Conservation (phyloP, 2,888 invertebrate species). For the Drosophila eohydei region DNA sequence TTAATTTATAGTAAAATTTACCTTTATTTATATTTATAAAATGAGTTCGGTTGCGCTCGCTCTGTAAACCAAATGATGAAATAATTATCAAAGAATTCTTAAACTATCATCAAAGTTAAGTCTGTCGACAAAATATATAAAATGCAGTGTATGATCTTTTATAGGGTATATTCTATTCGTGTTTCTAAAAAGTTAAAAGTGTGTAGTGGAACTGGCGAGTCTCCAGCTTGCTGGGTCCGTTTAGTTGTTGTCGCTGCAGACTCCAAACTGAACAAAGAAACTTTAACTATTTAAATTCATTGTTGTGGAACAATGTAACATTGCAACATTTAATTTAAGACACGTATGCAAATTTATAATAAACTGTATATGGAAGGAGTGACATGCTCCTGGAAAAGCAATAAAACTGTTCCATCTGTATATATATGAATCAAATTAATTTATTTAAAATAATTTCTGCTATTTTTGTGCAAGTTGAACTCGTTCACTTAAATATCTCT, state of each 20-base stretch:
- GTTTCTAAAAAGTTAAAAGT: too few relatives aligned
- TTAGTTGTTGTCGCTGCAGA: constrained; percentile 37
- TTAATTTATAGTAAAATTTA: not conserved
- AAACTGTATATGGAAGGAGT: not conserved
- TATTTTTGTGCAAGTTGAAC: too few relatives aligned
- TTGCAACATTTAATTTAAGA: constrained; percentile 36
- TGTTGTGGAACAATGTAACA: constrained; percentile 21
- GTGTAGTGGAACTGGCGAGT: constrained; percentile 49
- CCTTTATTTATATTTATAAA: too few relatives aligned
- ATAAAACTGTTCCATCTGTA: too few relatives aligned
- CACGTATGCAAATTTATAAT: constrained; percentile 6
- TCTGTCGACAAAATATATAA: not conserved
- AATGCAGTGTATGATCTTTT: not conserved
- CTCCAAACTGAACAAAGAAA: constrained; percentile 40
- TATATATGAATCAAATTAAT: not conserved
- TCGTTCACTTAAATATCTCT: not conserved
- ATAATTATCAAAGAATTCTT: not conserved
- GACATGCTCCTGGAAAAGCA: not conserved
- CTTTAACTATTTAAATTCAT: constrained; percentile 21
- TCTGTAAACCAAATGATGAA: too few relatives aligned
- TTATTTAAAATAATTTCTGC: not conserved
- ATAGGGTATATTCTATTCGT: constrained; percentile 28
- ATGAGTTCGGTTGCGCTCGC: too few relatives aligned
- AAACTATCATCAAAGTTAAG: not conserved
- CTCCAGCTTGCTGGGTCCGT: constrained; percentile 48